Conservation (phyloP, 37 sponge, comb jelly and placozoan genomes). For the Axinella damicornis region DNA sequence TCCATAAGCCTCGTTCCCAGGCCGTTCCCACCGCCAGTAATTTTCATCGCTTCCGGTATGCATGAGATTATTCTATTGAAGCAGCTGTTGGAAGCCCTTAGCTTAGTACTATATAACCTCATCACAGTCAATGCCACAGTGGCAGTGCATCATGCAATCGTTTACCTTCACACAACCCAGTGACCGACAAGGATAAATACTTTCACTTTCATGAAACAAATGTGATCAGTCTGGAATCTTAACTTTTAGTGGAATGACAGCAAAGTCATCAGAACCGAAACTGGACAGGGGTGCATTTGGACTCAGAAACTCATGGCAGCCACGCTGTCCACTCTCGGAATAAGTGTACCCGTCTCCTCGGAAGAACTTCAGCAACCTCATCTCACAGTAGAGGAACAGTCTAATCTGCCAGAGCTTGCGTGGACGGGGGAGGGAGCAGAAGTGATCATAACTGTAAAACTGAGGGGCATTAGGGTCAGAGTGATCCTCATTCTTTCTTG, state of each 20-base stretch:
- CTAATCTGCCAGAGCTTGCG: constrained; percentile 68
- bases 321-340: not conserved
- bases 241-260: constrained; percentile 18
- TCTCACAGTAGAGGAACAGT: constrained; percentile 75
- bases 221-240: constrained; percentile 5
- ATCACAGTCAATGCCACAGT: too few relatives aligned
- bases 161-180: too few relatives aligned
- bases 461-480: constrained; percentile 4
- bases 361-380: constrained; percentile 65
- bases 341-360: constrained; percentile 70
- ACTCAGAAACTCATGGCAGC: constrained; percentile 26
- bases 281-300: constrained; percentile 12
- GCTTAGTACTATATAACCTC: too few relatives aligned
- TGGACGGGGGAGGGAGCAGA: constrained; percentile 32
- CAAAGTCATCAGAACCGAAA: not conserved
- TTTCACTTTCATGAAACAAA: not conserved
- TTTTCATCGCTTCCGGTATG: too few relatives aligned
- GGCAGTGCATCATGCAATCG: too few relatives aligned
- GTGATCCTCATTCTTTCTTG: constrained; percentile 11
- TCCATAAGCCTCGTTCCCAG: too few relatives aligned
- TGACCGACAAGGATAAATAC: too few relatives aligned
- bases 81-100: too few relatives aligned
- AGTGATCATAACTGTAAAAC: constrained; percentile 56
- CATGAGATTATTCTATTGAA: too few relatives aligned
- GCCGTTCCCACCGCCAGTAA: too few relatives aligned